phyloP scores from a whole-genome alignment of 1,140 invertebrate species.

The Neuroterus valhalla region DNA sequence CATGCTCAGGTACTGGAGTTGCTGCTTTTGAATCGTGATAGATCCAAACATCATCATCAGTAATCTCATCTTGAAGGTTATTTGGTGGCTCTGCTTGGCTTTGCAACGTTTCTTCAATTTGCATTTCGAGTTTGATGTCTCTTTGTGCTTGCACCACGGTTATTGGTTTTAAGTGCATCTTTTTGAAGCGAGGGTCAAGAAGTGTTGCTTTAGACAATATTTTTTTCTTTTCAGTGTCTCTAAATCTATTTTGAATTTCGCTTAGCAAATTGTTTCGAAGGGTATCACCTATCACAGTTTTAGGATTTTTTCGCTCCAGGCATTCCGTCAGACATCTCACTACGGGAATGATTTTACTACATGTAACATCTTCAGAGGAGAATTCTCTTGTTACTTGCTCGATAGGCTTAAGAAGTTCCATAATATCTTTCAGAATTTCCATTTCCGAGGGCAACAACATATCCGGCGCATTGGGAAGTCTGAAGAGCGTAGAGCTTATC shows the following conservation, averaged over 20 bases:
- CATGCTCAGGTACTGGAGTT: no score
- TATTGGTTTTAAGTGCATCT: not conserved
- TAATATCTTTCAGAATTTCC: no score
- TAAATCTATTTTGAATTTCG: not conserved
- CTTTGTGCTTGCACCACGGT: no score
- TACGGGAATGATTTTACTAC: not conserved
- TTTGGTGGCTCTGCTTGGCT: no score
- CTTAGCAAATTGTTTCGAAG: not conserved
- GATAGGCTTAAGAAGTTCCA: not conserved
- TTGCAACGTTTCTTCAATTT: no score
- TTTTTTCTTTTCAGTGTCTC: not conserved
- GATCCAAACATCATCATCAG: no score
- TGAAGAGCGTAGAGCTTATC: no score
- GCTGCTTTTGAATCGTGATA: no score
- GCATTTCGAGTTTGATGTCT: no score
- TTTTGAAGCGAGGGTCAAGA: not conserved
- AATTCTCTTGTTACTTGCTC: not conserved
- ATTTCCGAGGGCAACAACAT: not conserved
- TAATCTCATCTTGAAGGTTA: no score
- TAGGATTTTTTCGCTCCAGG: not conserved
- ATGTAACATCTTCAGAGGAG: no score
- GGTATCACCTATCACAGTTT: not conserved
- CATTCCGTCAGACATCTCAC: not conserved
- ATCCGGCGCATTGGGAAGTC: not conserved
- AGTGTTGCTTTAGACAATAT: not conserved